A percentile compares a stretch with the other conserved stretches of the same genome.
Conservation (phyloP, 2,797 vertebrate genomes). For the Neostethus bicornis region DNA sequence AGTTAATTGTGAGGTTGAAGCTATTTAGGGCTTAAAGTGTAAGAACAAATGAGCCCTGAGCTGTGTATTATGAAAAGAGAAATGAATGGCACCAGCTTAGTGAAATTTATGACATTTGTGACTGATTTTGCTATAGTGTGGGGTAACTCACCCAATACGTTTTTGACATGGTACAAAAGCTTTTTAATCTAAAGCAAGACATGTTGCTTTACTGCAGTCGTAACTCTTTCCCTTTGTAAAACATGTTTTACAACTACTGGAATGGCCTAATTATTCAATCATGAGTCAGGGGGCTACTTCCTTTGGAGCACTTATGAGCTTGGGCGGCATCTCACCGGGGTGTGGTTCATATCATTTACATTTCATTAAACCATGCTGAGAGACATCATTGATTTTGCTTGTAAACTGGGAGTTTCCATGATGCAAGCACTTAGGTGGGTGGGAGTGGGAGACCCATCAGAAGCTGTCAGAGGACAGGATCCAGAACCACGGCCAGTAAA, state of each 20-base stretch:
- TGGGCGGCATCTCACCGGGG: slow-evolving; percentile 62
- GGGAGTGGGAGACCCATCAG: slow-evolving; percentile 63
- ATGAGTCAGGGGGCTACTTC: slow-evolving; percentile 60
- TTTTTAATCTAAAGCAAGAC: slow-evolving; percentile 35
- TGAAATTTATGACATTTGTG: slow-evolving; percentile 50
- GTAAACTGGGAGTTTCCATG: slow-evolving; percentile 68
- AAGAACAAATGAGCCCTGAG: slow-evolving; percentile 19
- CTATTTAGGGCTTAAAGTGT: slow-evolving; percentile 38
- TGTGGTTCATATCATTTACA: slow-evolving; percentile 69
- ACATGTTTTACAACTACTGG: slow-evolving; percentile 49
- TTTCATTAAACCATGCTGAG: slow-evolving; percentile 69
- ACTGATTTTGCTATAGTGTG: slow-evolving; percentile 37
- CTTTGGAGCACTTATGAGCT: slow-evolving; percentile 53
- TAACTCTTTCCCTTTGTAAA: slow-evolving; percentile 56
- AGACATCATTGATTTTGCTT: slow-evolving; percentile 66
- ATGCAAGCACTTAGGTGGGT: slow-evolving; percentile 59
- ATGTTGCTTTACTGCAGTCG: slow-evolving; percentile 37
- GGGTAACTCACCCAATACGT: slow-evolving; percentile 43
- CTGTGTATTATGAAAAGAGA: slow-evolving; percentile 21
- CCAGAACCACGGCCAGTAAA: slow-evolving; percentile 73
- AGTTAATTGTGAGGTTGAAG: slow-evolving; percentile 50
- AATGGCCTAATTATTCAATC: slow-evolving; percentile 65
- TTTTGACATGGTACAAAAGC: slow-evolving; percentile 45
- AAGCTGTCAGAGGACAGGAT: slow-evolving; percentile 75
- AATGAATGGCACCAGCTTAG: slow-evolving; percentile 32